These are phyloP conservation scores for human (Homo sapiens) DNA, from an alignment of 2,113 vertebrate genomes.

Conservation along the genomic window DNA sequence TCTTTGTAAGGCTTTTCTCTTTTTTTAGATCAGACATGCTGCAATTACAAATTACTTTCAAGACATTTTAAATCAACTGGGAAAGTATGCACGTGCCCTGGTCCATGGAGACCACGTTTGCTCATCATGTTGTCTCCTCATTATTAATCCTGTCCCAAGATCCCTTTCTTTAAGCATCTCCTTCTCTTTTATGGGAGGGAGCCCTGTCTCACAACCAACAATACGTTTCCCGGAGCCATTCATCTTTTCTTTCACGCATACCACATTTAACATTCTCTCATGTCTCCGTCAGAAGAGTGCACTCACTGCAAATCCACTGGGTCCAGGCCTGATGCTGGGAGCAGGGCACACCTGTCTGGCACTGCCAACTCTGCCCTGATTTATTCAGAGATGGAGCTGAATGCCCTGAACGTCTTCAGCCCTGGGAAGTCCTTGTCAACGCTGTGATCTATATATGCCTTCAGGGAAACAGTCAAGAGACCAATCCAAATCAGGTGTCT, in stretches of 20 bases:
- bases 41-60: conserved; percentile 48
- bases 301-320: fast-evolving
- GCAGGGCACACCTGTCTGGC: neutral
- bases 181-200: neutral
- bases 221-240: conserved; percentile 25
- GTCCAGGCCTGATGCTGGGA: neutral
- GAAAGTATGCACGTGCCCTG: neutral
- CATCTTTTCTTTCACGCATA: neutral
- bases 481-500: neutral
- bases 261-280: neutral
- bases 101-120: neutral
- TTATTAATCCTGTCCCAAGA: conserved; percentile 26
- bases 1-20: neutral
- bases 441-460: neutral
- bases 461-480: neutral
- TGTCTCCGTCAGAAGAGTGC: neutral
- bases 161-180: conserved; percentile 16
- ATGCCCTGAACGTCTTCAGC: neutral
- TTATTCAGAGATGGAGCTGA: neutral
- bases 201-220: neutral
- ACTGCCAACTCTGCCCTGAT: neutral
- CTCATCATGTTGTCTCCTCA: conserved; percentile 20
- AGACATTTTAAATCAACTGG: conserved; percentile 31
- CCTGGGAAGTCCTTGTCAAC: neutral
- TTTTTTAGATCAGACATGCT: conserved; percentile 1